Conservation (phyloP, 2,888 invertebrate species). For the Augochlorella aurata region DNA sequence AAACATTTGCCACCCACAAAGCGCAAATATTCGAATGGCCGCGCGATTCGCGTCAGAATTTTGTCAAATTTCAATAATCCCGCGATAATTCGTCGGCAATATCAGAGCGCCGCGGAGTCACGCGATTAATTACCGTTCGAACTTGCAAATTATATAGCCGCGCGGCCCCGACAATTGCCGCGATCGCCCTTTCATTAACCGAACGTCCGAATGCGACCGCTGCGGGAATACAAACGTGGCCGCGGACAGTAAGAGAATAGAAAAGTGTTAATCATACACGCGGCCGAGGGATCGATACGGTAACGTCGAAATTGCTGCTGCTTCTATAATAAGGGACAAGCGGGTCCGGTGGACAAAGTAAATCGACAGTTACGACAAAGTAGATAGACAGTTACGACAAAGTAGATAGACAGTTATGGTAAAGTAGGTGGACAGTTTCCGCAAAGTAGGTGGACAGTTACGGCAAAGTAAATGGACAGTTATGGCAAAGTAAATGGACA, state of each 20-base stretch:
- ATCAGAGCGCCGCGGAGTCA: conserved; percentile 41
- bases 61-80: conserved; percentile 55
- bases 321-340: neutral
- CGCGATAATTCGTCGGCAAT: conserved; percentile 50
- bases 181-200: conserved; percentile 28
- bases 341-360: neutral
- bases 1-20: conserved; percentile 33
- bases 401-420: no score
- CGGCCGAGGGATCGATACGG: neutral
- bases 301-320: no score
- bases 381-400: no score
- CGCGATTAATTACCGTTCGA: conserved; percentile 54
- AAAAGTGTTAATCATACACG: neutral
- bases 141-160: conserved; percentile 55
- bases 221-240: neutral
- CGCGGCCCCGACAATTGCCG: conserved; percentile 17
- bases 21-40: conserved; percentile 2
- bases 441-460: no score
- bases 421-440: no score
- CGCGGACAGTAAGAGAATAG: neutral
- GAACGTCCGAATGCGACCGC: neutral
- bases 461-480: no score
- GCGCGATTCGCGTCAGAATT: conserved; percentile 37
- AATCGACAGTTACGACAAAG: no score
- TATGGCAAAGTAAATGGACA: no score